Evolutionary conservation across 1,140 invertebrate genomes (phyloP).

Genomic region (Pogonus chalceus): DNA sequence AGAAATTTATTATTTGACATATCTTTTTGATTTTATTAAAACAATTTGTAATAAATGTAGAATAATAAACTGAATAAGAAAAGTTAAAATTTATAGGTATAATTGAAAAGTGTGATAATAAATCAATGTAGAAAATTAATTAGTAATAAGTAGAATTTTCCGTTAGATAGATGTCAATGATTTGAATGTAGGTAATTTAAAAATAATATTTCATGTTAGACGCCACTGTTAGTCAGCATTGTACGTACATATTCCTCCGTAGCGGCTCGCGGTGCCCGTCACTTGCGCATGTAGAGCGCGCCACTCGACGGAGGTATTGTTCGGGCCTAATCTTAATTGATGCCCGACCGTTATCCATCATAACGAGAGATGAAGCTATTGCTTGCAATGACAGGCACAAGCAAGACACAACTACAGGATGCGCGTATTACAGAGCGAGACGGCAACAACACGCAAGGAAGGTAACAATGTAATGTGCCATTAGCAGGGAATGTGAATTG

Average conservation of each 20-base stretch:
- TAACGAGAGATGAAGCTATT: slow-evolving; percentile 26
- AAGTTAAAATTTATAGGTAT: slow-evolving; percentile 8
- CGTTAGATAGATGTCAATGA: no score
- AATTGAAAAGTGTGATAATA: slow-evolving; percentile 1
- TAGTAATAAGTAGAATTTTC: neutral
- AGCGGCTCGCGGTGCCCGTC: neutral
- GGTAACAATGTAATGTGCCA: slow-evolving; percentile 38
- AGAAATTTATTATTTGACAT: neutral
- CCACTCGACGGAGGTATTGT: slow-evolving; percentile 27
- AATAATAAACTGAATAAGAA: slow-evolving; percentile 1
- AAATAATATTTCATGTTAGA: no score
- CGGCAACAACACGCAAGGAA: slow-evolving; percentile 24
- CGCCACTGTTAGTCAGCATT: no score
- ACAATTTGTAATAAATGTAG: no score
- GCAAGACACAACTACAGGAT: neutral
- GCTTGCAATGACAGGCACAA: slow-evolving; percentile 16
- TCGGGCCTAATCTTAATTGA: slow-evolving; percentile 35
- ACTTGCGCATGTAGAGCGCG: slow-evolving; percentile 11
- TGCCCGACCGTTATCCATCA: slow-evolving; percentile 34
- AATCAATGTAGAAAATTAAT: neutral
- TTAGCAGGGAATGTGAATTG: slow-evolving; percentile 37
- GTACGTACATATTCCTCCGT: no score
- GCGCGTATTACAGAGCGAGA: slow-evolving; percentile 19
- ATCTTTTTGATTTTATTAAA: slow-evolving; percentile 11
- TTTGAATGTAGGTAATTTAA: no score